Conservation (phyloP, 2,797 vertebrate genomes). For the Pipistrellus kuhlii region DNA sequence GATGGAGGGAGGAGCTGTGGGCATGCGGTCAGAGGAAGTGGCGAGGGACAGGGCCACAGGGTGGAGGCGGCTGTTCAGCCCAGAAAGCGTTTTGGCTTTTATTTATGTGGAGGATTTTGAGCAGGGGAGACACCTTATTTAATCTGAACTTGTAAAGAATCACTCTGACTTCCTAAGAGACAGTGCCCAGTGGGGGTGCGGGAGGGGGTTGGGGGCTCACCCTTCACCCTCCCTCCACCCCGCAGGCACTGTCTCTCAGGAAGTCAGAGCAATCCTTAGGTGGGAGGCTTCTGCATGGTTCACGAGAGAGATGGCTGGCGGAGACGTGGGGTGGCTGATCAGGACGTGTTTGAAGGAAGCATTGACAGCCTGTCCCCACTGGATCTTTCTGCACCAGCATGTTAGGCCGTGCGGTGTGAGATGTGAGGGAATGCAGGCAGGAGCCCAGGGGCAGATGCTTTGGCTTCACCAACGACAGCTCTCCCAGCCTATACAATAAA, state of each 20-base stretch:
- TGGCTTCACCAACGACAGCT: background rate
- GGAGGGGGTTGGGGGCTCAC: no score
- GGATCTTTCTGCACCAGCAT: background rate
- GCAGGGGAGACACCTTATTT: background rate
- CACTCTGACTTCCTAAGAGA: background rate
- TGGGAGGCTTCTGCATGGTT: background rate
- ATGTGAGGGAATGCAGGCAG: background rate
- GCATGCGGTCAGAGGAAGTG: background rate
- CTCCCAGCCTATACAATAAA: no score
- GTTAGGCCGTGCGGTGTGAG: background rate
- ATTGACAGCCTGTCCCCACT: background rate
- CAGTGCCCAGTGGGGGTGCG: background rate
- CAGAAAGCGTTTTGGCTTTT: background rate
- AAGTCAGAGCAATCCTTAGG: no score
- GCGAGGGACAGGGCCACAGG: no score
- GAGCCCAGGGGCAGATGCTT: background rate
- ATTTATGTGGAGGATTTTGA: conserved; percentile 1
- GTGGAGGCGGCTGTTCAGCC: background rate
- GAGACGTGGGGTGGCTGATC: background rate
- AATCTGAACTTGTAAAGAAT: background rate
- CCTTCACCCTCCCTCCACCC: no score
- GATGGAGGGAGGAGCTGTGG: no score
- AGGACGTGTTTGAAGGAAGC: background rate
- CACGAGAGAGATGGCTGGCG: background rate
- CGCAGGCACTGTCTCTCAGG: no score